Percentiles rank a stretch among this genome's conserved stretches.
These are phyloP conservation scores for Channallabes apus DNA, from an alignment of 2,797 vertebrate species.

Conservation along the genomic window DNA sequence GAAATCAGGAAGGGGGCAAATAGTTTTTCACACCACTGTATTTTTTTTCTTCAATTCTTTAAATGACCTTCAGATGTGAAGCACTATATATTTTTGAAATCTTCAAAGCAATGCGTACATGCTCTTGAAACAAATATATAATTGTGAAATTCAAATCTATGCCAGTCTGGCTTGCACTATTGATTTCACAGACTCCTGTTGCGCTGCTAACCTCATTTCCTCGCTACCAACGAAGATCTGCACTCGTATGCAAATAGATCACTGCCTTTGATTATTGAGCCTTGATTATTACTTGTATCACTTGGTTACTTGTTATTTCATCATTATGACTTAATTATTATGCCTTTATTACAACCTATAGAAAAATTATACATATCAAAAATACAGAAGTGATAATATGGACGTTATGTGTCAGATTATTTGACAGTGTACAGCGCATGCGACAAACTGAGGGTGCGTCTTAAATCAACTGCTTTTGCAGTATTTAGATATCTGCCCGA, in stretches of 20 bases:
- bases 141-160: background rate
- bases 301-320: background rate
- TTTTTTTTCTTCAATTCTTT: too few species aligned
- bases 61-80: conserved; percentile 14
- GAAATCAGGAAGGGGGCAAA: too few species aligned
- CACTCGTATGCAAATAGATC: background rate
- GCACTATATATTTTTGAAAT: too few species aligned
- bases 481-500: too few species aligned
- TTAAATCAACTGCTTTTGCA: too few species aligned
- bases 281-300: background rate
- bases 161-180: background rate
- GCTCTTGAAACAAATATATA: background rate
- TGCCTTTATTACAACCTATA: background rate
- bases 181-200: background rate
- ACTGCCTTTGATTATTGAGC: background rate
- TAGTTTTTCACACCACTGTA: too few species aligned
- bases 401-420: too few species aligned
- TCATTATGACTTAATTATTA: background rate
- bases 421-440: too few species aligned
- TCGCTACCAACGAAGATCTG: background rate
- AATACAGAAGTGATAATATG: too few species aligned
- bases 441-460: too few species aligned
- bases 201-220: conserved; percentile 15
- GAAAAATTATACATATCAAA: too few species aligned
- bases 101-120: too few species aligned